A percentile compares a stretch with the other conserved stretches of the same genome.
These are phyloP conservation scores for Cyclophora albipunctata DNA, from an alignment of 2,888 invertebrate genomes.

Conservation along the genomic window DNA sequence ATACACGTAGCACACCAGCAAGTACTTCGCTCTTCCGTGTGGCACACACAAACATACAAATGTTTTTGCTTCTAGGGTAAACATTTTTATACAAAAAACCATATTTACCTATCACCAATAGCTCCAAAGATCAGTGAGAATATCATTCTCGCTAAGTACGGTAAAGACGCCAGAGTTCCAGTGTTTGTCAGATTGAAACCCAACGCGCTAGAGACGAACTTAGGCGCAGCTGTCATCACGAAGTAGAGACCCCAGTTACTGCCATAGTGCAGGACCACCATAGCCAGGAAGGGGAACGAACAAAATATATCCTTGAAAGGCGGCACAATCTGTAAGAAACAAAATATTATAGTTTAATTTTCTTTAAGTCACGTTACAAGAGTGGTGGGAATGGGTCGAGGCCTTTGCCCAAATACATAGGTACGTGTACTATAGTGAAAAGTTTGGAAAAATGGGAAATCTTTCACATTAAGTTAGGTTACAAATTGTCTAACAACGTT, in stretches of 20 bases:
- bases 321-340: conserved; percentile 71
- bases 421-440: too few species aligned
- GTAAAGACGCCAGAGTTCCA: conserved; percentile 80
- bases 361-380: too few species aligned
- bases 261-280: conserved; percentile 82
- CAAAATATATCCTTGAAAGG: conserved; percentile 78
- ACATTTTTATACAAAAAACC: too few species aligned
- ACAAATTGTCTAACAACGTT: too few species aligned
- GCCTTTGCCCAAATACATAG: too few species aligned
- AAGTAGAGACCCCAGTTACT: conserved; percentile 85
- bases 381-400: too few species aligned
- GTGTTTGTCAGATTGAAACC: conserved; percentile 83
- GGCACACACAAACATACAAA: too few species aligned
- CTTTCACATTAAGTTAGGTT: too few species aligned
- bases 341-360: not conserved
- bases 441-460: too few species aligned
- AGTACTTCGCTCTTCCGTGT: too few species aligned
- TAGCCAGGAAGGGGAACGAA: conserved; percentile 81
- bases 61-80: too few species aligned
- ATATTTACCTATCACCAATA: conserved; percentile 75
- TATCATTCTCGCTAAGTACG: conserved; percentile 81
- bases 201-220: conserved; percentile 82
- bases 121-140: conserved; percentile 83
- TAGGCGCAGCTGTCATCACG: conserved; percentile 83
- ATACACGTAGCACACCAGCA: too few species aligned